Evolutionary conservation across 2,113 vertebrate species (phyloP).

Genomic region (Albula glossodonta): DNA sequence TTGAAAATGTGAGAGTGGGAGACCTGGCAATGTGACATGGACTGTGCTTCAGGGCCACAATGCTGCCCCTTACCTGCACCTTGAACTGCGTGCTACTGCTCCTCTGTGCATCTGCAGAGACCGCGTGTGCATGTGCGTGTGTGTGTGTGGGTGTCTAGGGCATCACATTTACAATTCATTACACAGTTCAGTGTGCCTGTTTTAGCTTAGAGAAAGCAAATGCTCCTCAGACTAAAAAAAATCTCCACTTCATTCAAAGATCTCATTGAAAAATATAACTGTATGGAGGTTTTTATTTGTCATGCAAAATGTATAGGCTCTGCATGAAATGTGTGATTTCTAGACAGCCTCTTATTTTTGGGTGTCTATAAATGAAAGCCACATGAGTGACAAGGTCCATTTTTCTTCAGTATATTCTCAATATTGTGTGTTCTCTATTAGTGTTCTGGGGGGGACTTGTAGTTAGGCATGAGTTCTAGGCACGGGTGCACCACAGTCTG

Average conservation of each 20-base stretch:
- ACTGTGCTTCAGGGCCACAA: conserved; percentile 23
- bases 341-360: not conserved
- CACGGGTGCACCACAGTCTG: not conserved
- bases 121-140: conserved; percentile 4
- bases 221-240: not conserved
- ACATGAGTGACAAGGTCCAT: not conserved
- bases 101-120: not conserved
- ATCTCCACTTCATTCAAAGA: not conserved
- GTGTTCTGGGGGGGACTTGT: not conserved
- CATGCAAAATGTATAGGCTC: not conserved
- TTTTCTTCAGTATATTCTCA: not conserved
- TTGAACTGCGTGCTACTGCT: conserved; percentile 21
- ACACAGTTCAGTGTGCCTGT: conserved; percentile 37
- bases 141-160: not conserved
- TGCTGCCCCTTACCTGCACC: conserved; percentile 30
- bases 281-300: not conserved
- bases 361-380: not conserved
- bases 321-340: not conserved
- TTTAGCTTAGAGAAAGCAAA: conserved; percentile 10
- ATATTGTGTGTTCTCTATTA: not conserved
- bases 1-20: not conserved
- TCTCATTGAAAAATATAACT: not conserved
- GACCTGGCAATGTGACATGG: not conserved
- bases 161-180: conserved; percentile 49
- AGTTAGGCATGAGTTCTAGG: not conserved